These are phyloP conservation scores for Drosophila subsilvestris DNA, from an alignment of 2,888 invertebrate genomes.

Conservation along the genomic window DNA sequence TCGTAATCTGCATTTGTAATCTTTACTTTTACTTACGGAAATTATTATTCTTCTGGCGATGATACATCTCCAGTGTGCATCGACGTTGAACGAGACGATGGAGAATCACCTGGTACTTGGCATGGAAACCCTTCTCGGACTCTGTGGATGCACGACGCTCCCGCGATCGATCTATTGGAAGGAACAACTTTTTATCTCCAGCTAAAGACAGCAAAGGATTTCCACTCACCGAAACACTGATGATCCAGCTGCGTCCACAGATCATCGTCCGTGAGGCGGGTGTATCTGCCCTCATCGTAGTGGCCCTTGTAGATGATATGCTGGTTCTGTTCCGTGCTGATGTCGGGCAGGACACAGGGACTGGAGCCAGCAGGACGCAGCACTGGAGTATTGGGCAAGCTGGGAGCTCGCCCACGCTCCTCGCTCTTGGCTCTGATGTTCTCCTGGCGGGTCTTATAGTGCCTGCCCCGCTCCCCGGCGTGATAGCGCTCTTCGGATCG, in stretches of 20 bases:
- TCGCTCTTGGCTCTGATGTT: conserved; percentile 91
- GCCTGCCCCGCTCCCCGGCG: conserved; percentile 85
- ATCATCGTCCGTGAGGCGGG: conserved; percentile 90
- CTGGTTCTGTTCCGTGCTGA: conserved; percentile 72
- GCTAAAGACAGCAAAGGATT: neutral
- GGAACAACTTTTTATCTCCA: neutral
- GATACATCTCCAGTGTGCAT: conserved; percentile 95
- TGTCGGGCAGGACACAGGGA: conserved; percentile 87
- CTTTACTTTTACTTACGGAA: conserved; percentile 88
- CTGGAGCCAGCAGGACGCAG: conserved; percentile 88
- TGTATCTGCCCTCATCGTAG: conserved; percentile 89
- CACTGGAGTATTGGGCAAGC: conserved; percentile 90
- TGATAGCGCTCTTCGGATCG: conserved; percentile 90
- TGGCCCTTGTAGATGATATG: conserved; percentile 91
- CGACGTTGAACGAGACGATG: conserved; percentile 95
- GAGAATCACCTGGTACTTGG: conserved; percentile 93
- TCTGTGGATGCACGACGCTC: conserved; percentile 88
- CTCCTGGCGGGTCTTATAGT: conserved; percentile 89
- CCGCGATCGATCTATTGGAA: conserved; percentile 78
- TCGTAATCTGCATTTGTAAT: no score
- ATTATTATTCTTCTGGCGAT: conserved; percentile 91
- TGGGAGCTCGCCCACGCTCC: conserved; percentile 89
- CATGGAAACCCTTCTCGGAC: conserved; percentile 93
- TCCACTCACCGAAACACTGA: conserved; percentile 79
- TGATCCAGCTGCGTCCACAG: conserved; percentile 87